Evolutionary conservation across 2,113 vertebrate species (phyloP), one percentile per base, ranked within the genome.

Genomic region (Trichechus manatus): DNA sequence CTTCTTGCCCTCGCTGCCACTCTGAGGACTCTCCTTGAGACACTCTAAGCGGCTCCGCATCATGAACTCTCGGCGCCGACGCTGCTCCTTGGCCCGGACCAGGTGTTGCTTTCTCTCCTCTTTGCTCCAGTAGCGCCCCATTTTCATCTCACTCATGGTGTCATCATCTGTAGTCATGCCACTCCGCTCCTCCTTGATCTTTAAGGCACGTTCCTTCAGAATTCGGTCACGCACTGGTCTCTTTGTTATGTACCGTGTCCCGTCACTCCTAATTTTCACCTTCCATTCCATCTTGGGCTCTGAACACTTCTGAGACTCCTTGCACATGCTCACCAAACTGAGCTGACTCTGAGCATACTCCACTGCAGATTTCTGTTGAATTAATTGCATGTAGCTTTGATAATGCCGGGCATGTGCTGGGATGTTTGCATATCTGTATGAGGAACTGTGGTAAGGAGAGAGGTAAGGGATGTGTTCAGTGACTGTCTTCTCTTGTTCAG

Each of bases 241-340:
- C 98, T 99, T 99, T 82, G 99, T 99, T 95, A 99, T 99, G 97
- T 99, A 99, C 59, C 99, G 99, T 0, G 99, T 99, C 88, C 99
- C 99, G 9, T 99, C 99, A 25, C 99, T 99, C 94, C 99, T 98
- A 82, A 99, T 99, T 98, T 99, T 99, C 89, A 99, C 99, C 98
- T 99, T 99, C 99, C 99, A 99, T 94, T 99, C 99, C 99, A 99
- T 99, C 98, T 99, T 99, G 97, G 99, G 99, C 97, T 99, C 99
- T 0, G 95, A 77, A 59, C 98, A 98, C 96, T 97, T 98, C 96
- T 98, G 99, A 0, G 99, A 98, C 84, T 99, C 99, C 96, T 99
- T 99, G 98, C 99, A 99, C 97, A 99, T 97, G 68, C 99, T 99
- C 92, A 99, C 99, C 88, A 99, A 97, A 93, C 99, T 99, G 95